Evolutionary conservation across 2,888 invertebrate species (phyloP).

Genomic region (Sesia bembeciformis): DNA sequence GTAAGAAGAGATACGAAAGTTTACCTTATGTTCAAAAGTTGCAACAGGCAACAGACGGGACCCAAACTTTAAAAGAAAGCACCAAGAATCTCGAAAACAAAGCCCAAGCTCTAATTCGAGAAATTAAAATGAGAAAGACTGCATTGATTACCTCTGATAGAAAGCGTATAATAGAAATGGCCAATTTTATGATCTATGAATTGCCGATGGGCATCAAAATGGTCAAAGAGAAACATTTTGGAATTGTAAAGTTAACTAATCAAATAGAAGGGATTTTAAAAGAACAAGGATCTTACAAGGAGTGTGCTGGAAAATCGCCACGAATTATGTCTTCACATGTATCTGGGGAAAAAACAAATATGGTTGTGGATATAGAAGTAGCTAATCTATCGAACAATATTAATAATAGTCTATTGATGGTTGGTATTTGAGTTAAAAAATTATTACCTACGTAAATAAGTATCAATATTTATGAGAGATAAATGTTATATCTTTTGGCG

Average conservation of each 20-base stretch:
- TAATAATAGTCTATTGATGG: too few relatives aligned
- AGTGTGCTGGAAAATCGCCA: neutral
- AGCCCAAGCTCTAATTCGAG: slow-evolving; percentile 17
- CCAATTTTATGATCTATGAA: slow-evolving; percentile 34
- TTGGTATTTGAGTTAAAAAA: too few relatives aligned
- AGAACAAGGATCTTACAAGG: neutral
- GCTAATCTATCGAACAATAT: too few relatives aligned
- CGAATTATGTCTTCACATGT: neutral
- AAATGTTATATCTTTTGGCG: too few relatives aligned
- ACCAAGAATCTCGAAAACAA: slow-evolving; percentile 26
- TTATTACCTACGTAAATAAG: too few relatives aligned
- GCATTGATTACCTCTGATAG: slow-evolving; percentile 22
- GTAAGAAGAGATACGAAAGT: slow-evolving; percentile 45
- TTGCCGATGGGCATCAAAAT: slow-evolving; percentile 25
- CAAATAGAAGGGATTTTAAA: slow-evolving; percentile 17
- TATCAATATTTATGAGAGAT: too few relatives aligned
- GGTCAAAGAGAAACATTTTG: slow-evolving; percentile 23
- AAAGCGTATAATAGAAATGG: slow-evolving; percentile 35
- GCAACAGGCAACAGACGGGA: slow-evolving; percentile 22
- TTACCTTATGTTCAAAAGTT: slow-evolving; percentile 42
- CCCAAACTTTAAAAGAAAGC: slow-evolving; percentile 19
- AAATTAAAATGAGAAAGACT: slow-evolving; percentile 26
- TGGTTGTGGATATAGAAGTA: too few relatives aligned
- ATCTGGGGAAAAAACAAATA: neutral
- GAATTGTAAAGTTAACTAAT: slow-evolving; percentile 19